Percentiles rank a stretch among this genome's conserved stretches.
Conservation (phyloP, 2,113 vertebrate species). For the Uria aalge region DNA sequence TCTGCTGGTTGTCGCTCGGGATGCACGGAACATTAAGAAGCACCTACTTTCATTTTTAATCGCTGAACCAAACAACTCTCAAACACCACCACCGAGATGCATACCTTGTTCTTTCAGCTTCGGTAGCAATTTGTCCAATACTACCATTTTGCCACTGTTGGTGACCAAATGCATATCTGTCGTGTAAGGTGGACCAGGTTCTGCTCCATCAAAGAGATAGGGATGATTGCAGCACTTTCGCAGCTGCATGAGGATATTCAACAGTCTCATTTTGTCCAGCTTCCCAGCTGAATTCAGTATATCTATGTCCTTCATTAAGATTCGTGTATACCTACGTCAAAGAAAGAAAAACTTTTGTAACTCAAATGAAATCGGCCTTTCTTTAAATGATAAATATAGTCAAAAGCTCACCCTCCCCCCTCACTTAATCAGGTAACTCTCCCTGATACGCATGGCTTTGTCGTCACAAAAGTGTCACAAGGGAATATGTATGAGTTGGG, state of each 20-base stretch:
- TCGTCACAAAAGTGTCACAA: background rate
- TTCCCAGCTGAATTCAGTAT: slow-evolving; percentile 96
- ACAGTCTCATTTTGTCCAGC: slow-evolving; percentile 95
- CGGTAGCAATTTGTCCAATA: slow-evolving; percentile 92
- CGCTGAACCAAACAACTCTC: background rate
- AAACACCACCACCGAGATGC: fast-evolving
- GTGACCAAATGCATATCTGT: slow-evolving; percentile 96
- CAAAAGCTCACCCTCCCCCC: background rate
- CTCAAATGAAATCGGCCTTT: background rate
- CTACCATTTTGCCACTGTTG: slow-evolving; percentile 97
- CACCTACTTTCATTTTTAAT: background rate
- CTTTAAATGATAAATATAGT: background rate
- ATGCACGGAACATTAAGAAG: background rate
- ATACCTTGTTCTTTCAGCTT: slow-evolving; percentile 93
- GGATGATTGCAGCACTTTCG: slow-evolving; percentile 97
- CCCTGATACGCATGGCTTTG: background rate
- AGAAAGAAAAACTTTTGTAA: background rate
- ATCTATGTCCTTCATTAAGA: slow-evolving; percentile 98
- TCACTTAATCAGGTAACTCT: background rate
- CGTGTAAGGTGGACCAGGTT: slow-evolving; percentile 95
- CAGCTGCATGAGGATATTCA: slow-evolving; percentile 97
- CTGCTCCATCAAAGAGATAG: slow-evolving; percentile 95
- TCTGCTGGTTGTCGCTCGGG: background rate
- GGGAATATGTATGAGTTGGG: fast-evolving
- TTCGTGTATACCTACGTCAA: slow-evolving; percentile 89